These are phyloP conservation scores for Laterallus jamaicensis DNA, from an alignment of 2,113 vertebrate species.

Conservation along the genomic window DNA sequence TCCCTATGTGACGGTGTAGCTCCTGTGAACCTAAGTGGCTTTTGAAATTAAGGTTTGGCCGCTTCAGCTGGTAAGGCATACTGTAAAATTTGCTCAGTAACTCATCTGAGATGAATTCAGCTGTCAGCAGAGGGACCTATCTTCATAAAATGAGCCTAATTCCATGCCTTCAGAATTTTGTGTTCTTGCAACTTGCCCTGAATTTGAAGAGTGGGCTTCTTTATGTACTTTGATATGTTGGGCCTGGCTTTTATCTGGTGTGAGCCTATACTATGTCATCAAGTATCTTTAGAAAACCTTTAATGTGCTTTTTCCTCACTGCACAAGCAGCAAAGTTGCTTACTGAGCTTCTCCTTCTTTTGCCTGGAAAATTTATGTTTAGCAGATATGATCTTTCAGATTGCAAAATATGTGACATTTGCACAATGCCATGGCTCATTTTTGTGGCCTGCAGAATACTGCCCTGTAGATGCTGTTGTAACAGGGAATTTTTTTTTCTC, in stretches of 20 bases:
- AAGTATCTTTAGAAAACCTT: neutral
- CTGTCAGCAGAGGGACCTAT: neutral
- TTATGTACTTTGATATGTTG: neutral
- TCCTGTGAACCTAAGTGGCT: neutral
- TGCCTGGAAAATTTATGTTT: neutral
- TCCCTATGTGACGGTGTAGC: neutral
- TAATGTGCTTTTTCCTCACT: neutral
- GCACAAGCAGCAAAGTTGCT: neutral
- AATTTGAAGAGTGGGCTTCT: neutral
- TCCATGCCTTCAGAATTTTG: neutral
- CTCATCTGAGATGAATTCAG: neutral
- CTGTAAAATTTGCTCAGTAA: neutral
- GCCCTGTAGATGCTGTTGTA: neutral
- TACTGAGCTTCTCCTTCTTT: neutral
- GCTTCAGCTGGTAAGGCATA: neutral
- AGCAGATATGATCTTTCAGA: neutral
- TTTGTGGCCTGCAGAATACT: constrained; percentile 42
- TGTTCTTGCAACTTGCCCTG: neutral
- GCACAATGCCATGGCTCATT: constrained; percentile 27
- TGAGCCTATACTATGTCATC: neutral
- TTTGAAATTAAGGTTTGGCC: neutral
- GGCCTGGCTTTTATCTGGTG: neutral
- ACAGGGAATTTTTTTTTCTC: neutral
- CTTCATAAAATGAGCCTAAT: neutral
- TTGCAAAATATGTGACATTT: constrained; percentile 49